Percentiles rank a stretch among this genome's conserved stretches.
Conservation (phyloP, 2,113 vertebrate species). For the Apistogramma diplotaenia region DNA sequence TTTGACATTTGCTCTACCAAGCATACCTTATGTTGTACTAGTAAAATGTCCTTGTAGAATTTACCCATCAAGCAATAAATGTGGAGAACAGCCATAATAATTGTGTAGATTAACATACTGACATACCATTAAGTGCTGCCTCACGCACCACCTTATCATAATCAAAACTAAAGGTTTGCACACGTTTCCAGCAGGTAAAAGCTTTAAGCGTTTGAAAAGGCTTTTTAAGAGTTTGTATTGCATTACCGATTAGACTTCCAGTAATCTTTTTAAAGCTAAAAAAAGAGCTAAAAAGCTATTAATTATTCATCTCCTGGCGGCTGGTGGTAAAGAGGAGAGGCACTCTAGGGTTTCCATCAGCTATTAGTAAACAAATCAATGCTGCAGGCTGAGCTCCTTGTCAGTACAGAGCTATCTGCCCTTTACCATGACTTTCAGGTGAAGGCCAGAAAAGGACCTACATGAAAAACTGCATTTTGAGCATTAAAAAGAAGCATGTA, state of each 20-base stretch:
- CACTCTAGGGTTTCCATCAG: slow-evolving; percentile 76
- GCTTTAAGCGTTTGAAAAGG: slow-evolving; percentile 1
- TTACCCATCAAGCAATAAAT: background rate
- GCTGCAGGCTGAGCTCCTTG: slow-evolving; percentile 71
- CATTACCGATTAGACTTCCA: slow-evolving; percentile 73
- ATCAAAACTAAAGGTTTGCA: background rate
- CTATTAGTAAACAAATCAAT: slow-evolving; percentile 86
- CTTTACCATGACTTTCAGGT: slow-evolving; percentile 71
- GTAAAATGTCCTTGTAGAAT: background rate
- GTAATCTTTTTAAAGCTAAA: slow-evolving; percentile 76
- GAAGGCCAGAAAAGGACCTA: slow-evolving; percentile 44
- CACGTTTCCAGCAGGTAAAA: slow-evolving; percentile 1
- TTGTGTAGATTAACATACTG: background rate
- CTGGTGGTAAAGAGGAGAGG: slow-evolving; percentile 76
- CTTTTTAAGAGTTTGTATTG: slow-evolving; percentile 64
- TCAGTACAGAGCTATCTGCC: slow-evolving; percentile 71
- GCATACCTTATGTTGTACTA: background rate
- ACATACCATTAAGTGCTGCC: background rate
- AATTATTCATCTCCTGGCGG: slow-evolving; percentile 77
- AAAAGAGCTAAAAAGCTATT: slow-evolving; percentile 77
- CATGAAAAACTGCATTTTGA: slow-evolving; percentile 41
- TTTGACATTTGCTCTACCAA: background rate
- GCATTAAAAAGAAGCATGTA: background rate
- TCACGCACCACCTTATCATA: background rate
- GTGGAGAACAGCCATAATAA: background rate